Evolutionary conservation across 1,140 invertebrate species (phyloP), one percentile per base, ranked within the genome.

Genomic region (Atta colombica): DNA sequence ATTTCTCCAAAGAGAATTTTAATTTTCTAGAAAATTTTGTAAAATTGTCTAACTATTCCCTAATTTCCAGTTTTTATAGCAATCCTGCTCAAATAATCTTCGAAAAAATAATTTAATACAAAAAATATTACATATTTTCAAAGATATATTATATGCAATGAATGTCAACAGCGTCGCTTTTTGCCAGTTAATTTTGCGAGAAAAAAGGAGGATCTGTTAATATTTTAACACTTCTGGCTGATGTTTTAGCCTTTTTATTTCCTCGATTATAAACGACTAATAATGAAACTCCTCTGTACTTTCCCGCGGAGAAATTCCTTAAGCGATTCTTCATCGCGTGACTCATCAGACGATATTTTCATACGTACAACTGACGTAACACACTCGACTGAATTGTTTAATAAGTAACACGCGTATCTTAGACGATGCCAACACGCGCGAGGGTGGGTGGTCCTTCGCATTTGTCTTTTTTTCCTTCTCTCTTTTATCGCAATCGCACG

Each of bases 261-360:
- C 12, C 7, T 61, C 2, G 18, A 39, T 71, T 55, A 55, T 12
- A 69, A 71, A 12, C 18, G 7, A 45, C 2, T 18, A 35, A 6
- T 10, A 31, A 68, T 6, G 18, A 61, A 75, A 16, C 16, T 45
- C 12, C 66, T 45, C 39, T 12, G n/a, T 28, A 45, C 53, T 72
- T 87, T 89, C 78, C 82, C 28, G 65, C 28, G n/a, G 25, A 71
- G 61, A 81, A 78, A 86, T 90, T 89, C 88, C 78, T 77, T 58
- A 78, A 39, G 71, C 53, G 66, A 53, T 8, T 51, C 35, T 68
- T 68, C 51, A 51, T 61, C 66, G 75, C 88, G 89, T 90, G 88
- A 90, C 68, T 89, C 88, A 90, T 87, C 80, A 18, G 21, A 21
- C n/a, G 75, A 25, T 90, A 89, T 90, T 89, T 90, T 89, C 86